Evolutionary conservation across 2,888 invertebrate genomes (phyloP).

Genomic region (Tiliacea aurago): DNA sequence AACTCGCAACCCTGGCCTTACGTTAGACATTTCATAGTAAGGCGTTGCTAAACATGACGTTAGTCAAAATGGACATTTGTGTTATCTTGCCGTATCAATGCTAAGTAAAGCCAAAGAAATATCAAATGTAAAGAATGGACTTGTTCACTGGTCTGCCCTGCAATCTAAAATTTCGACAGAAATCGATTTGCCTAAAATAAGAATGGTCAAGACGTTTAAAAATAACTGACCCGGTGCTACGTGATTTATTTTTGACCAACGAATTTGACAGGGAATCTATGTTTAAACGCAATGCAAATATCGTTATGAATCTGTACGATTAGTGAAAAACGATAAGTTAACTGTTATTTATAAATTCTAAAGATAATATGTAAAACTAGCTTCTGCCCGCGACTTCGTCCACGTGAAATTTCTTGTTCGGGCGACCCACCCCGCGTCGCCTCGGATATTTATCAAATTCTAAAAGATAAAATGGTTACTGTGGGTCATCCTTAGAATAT

Average conservation of each 20-base stretch:
- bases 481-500: too few relatives aligned
- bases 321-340: neutral
- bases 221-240: neutral
- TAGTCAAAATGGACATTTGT: neutral
- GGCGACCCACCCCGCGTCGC: too few relatives aligned
- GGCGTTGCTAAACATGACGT: too few relatives aligned
- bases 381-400: too few relatives aligned
- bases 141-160: too few relatives aligned
- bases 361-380: too few relatives aligned
- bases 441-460: too few relatives aligned
- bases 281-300: neutral
- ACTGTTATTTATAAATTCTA: neutral
- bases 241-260: neutral
- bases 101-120: neutral
- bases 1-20: too few relatives aligned
- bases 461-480: too few relatives aligned
- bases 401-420: too few relatives aligned
- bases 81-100: neutral
- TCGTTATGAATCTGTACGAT: neutral
- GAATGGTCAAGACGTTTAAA: neutral
- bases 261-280: neutral
- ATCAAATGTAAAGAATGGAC: neutral
- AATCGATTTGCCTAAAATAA: conserved; percentile 16
- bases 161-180: conserved; percentile 3
- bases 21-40: too few relatives aligned